Percentiles rank a stretch among this genome's conserved stretches.
These are phyloP conservation scores for Acanthurus lineatus DNA, from an alignment of 2,797 vertebrate species.

Conservation along the genomic window DNA sequence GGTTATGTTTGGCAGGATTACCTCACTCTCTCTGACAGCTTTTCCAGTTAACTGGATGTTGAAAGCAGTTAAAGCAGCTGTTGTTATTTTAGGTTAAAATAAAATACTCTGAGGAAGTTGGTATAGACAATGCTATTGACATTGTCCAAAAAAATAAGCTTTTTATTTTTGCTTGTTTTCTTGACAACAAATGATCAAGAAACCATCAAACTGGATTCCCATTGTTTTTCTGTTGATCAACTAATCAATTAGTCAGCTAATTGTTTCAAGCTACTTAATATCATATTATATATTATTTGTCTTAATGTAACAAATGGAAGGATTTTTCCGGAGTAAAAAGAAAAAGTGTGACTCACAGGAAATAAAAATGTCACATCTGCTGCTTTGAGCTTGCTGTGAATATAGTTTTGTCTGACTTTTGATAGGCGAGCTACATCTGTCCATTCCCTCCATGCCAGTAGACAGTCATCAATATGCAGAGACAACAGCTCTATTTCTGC, in stretches of 20 bases:
- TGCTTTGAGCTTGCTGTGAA: conserved; percentile 15
- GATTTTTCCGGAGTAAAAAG: conserved; percentile 15
- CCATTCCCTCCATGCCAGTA: conserved; percentile 24
- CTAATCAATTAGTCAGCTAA: neutral
- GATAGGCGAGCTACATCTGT: conserved; percentile 43
- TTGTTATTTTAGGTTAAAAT: conserved; percentile 4
- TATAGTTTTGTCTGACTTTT: conserved; percentile 33
- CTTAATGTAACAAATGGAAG: neutral
- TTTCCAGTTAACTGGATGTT: conserved; percentile 5
- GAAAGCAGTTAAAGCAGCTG: neutral
- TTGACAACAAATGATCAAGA: neutral
- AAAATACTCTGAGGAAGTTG: neutral
- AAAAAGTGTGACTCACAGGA: conserved; percentile 36
- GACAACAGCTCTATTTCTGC: conserved; percentile 52
- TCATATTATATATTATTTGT: neutral
- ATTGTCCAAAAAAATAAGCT: neutral
- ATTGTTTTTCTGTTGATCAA: neutral
- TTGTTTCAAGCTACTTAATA: neutral
- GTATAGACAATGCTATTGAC: neutral
- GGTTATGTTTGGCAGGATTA: conserved; percentile 14
- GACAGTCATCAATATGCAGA: conserved; percentile 43
- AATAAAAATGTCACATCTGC: conserved; percentile 24
- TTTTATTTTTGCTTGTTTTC: neutral
- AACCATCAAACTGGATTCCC: neutral
- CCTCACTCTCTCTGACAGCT: conserved; percentile 24